Conservation (phyloP, 2,797 vertebrate genomes). For the Pseudopleuronectes americanus region DNA sequence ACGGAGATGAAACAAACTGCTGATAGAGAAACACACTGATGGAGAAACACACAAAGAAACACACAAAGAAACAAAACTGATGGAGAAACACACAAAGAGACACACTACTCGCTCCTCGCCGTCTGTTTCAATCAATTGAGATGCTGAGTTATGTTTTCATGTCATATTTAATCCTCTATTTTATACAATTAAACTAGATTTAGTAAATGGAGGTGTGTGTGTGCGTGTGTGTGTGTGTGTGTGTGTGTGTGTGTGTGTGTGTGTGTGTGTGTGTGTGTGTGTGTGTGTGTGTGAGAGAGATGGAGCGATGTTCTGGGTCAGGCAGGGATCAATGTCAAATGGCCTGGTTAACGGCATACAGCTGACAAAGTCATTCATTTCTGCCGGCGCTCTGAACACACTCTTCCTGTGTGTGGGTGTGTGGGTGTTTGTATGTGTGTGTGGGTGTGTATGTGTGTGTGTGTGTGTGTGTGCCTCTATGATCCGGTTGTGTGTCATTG, state of each 20-base stretch:
- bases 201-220: neutral
- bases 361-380: conserved; percentile 83
- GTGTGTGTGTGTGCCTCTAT: conserved; percentile 6
- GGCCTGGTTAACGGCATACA: conserved; percentile 80
- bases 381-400: conserved; percentile 65
- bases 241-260: neutral
- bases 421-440: conserved; percentile 30
- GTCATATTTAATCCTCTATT: too few relatives aligned
- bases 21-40: conserved; percentile 54
- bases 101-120: too few relatives aligned
- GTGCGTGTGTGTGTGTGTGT: too few relatives aligned
- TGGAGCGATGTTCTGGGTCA: conserved; percentile 68
- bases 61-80: too few relatives aligned
- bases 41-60: too few relatives aligned
- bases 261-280: conserved; percentile 1
- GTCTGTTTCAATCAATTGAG: too few relatives aligned
- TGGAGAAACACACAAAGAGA: too few relatives aligned
- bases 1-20: conserved; percentile 76
- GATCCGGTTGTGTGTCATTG: conserved; percentile 31
- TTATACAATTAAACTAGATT: conserved; percentile 12
- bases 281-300: conserved; percentile 11
- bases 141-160: too few relatives aligned
- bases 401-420: conserved; percentile 30
- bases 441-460: conserved; percentile 24
- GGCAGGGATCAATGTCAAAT: conserved; percentile 81